These are phyloP conservation scores for Calephelis virginiensis DNA, from an alignment of 1,140 invertebrate genomes.

Conservation along the genomic window DNA sequence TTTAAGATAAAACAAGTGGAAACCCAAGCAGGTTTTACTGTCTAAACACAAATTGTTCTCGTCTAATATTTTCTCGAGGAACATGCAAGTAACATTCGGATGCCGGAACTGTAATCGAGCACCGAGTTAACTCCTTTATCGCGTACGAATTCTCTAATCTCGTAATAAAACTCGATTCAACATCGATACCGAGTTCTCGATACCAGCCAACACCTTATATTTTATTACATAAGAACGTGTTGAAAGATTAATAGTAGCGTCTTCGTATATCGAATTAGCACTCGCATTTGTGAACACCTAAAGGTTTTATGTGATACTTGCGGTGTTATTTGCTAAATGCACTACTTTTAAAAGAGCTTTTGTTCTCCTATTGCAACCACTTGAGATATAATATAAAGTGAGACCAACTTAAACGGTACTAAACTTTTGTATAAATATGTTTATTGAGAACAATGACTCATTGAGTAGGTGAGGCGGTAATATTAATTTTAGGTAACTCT, in stretches of 20 bases:
- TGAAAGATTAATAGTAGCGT: conserved; percentile 5
- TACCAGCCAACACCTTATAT: conserved; percentile 25
- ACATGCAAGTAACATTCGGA: conserved; percentile 13
- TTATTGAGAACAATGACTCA: too few species aligned
- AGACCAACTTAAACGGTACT: too few species aligned
- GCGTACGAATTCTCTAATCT: conserved; percentile 27
- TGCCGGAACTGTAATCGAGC: conserved; percentile 8
- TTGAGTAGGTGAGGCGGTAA: too few species aligned
- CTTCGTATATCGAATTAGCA: conserved; percentile 9
- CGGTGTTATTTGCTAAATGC: too few species aligned
- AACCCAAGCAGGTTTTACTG: not conserved
- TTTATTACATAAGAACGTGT: conserved; percentile 24
- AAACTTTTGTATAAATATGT: too few species aligned
- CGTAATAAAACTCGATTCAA: conserved; percentile 29
- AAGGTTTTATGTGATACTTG: too few species aligned
- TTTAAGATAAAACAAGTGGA: too few species aligned
- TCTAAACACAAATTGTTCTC: not conserved
- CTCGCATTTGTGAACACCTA: not conserved
- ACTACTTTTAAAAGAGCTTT: too few species aligned
- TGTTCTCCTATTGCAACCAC: too few species aligned
- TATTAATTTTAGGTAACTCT: too few species aligned
- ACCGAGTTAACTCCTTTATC: conserved; percentile 21
- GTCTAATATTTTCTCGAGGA: conserved; percentile 5
- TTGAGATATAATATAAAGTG: too few species aligned
- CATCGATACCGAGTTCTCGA: conserved; percentile 29